Evolutionary conservation across 2,113 vertebrate species (phyloP).

Genomic region (Atractosteus spatula): DNA sequence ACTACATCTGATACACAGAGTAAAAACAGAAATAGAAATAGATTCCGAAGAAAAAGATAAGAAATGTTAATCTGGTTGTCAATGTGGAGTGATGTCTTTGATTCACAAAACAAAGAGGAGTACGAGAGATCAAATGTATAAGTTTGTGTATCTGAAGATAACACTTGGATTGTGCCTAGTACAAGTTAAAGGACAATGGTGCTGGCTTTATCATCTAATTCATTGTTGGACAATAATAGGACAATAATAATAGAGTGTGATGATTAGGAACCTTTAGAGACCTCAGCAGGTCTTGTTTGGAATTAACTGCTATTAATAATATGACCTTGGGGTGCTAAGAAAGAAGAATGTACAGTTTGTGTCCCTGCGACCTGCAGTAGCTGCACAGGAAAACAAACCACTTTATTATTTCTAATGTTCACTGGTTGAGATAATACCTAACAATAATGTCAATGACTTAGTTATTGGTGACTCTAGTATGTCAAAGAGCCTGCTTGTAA

Average conservation of each 20-base stretch:
- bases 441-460: neutral
- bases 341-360: neutral
- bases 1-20: too few relatives aligned
- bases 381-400: neutral
- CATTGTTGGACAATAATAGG: neutral
- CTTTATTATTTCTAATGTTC: slow-evolving; percentile 1
- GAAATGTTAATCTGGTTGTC: too few relatives aligned
- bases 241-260: neutral
- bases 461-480: neutral
- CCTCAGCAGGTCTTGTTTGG: neutral
- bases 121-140: neutral
- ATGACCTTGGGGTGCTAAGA: neutral
- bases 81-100: too few relatives aligned
- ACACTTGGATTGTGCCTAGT: neutral
- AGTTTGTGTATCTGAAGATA: neutral
- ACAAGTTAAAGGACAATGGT: neutral
- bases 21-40: too few relatives aligned
- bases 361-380: neutral
- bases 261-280: neutral
- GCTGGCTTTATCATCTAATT: neutral
- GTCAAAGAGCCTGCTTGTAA: neutral
- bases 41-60: too few relatives aligned
- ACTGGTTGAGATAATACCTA: neutral
- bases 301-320: neutral
- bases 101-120: neutral